These are phyloP conservation scores for Lochmaea crataegi DNA, from an alignment of 2,888 invertebrate species.

Conservation along the genomic window DNA sequence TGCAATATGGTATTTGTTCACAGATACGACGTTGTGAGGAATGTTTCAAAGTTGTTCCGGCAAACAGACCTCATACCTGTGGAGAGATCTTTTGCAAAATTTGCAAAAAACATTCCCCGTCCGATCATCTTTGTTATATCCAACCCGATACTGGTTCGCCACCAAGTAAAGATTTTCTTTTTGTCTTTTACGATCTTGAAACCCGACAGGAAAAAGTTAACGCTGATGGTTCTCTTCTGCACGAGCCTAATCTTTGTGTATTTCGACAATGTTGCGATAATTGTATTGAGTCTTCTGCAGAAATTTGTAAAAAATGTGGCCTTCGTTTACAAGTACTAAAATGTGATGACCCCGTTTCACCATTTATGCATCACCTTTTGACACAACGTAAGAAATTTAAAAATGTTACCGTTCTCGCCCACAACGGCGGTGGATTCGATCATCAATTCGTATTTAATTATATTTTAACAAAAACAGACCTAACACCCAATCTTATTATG, in stretches of 20 bases:
- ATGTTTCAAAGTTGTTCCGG: constrained; percentile 23
- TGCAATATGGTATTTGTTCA: constrained; percentile 21
- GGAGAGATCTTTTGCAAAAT: constrained; percentile 31
- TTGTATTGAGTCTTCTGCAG: not conserved
- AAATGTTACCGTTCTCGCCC: constrained; percentile 30
- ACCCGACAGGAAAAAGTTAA: constrained; percentile 37
- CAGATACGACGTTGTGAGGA: constrained; percentile 18
- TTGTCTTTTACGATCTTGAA: constrained; percentile 48
- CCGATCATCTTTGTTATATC: constrained; percentile 40
- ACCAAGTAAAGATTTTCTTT: constrained; percentile 30
- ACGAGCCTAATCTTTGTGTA: constrained; percentile 39
- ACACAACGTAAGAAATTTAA: no score
- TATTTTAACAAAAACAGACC: constrained; percentile 33
- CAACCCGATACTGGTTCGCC: constrained; percentile 22
- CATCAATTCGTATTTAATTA: constrained; percentile 38
- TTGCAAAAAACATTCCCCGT: constrained; percentile 30
- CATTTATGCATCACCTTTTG: constrained; percentile 19
- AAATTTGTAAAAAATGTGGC: constrained; percentile 18
- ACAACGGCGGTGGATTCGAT: constrained; percentile 36
- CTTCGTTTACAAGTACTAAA: constrained; percentile 16
- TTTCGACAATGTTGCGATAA: constrained; percentile 11
- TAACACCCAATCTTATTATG: constrained; percentile 40
- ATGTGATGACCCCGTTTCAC: not conserved
- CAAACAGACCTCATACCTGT: constrained; percentile 22
- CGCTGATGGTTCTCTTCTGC: constrained; percentile 22